phyloP scores from a whole-genome alignment of 2,113 vertebrate species.

The Lampris megalopsis region DNA sequence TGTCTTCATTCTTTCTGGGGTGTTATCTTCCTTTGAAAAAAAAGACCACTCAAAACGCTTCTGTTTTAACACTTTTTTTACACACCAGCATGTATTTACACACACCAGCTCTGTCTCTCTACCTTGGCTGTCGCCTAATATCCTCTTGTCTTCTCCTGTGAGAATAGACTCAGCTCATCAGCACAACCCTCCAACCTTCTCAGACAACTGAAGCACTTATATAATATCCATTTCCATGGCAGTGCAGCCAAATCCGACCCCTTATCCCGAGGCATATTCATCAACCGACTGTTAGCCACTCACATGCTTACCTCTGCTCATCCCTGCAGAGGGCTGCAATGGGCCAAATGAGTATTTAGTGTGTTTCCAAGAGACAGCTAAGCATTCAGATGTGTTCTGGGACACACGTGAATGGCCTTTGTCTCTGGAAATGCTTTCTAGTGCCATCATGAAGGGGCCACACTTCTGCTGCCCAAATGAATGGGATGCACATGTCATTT shows the following conservation, averaged over 20 bases:
- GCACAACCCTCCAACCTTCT: neutral
- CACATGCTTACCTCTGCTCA: neutral
- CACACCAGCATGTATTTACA: too few species aligned
- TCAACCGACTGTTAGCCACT: slow-evolving; percentile 15
- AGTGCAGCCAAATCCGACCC: neutral
- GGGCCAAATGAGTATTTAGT: slow-evolving; percentile 32
- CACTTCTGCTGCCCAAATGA: neutral
- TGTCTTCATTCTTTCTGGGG: too few species aligned
- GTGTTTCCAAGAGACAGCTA: neutral
- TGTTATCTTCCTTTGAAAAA: too few species aligned
- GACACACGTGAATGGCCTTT: slow-evolving; percentile 15
- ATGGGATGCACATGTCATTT: too few species aligned
- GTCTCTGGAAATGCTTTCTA: neutral
- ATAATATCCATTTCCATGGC: slow-evolving; percentile 43
- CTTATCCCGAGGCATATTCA: slow-evolving; percentile 13
- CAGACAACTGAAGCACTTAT: slow-evolving; percentile 38
- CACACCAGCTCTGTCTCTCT: too few species aligned
- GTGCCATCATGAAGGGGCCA: neutral
- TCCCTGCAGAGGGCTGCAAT: slow-evolving; percentile 7
- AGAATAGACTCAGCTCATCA: neutral
- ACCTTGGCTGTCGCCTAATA: too few species aligned
- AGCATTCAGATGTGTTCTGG: neutral
- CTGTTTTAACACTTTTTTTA: too few species aligned
- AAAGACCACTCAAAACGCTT: too few species aligned
- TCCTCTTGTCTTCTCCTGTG: too few species aligned